phyloP scores from a whole-genome alignment of 2,113 vertebrate species.

The Pygoscelis antarcticus region DNA sequence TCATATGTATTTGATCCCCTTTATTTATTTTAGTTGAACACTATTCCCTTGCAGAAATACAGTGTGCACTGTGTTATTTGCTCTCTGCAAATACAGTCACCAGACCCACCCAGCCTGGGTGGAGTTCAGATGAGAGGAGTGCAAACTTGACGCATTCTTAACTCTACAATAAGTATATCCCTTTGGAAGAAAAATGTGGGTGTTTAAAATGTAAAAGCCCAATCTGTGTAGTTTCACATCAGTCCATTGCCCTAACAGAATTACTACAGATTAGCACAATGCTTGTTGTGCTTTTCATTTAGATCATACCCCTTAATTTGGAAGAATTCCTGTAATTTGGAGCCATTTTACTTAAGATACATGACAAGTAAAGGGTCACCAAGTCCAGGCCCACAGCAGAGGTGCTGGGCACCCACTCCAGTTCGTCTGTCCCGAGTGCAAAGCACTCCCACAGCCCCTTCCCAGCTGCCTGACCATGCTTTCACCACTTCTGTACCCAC shows the following conservation, averaged over 20 bases:
- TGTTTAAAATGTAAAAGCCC: background rate
- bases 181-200: background rate
- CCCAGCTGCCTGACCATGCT: no score
- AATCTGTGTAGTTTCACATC: background rate
- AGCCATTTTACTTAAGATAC: background rate
- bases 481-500: rapidly evolving
- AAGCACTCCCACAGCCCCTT: background rate
- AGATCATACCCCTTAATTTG: background rate
- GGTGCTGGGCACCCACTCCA: background rate
- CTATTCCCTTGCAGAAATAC: background rate
- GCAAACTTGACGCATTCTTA: background rate
- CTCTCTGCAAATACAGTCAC: background rate
- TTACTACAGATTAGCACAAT: background rate
- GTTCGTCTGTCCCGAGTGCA: background rate
- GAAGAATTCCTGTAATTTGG: background rate
- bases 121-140: background rate
- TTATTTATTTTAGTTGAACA: background rate
- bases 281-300: background rate
- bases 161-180: background rate
- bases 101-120: rapidly evolving
- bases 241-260: background rate
- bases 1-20: background rate
- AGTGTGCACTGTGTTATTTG: background rate
- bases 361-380: background rate
- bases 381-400: background rate